phyloP scores from a whole-genome alignment of 2,888 invertebrate genomes.

The Barypeithes pellucidus region DNA sequence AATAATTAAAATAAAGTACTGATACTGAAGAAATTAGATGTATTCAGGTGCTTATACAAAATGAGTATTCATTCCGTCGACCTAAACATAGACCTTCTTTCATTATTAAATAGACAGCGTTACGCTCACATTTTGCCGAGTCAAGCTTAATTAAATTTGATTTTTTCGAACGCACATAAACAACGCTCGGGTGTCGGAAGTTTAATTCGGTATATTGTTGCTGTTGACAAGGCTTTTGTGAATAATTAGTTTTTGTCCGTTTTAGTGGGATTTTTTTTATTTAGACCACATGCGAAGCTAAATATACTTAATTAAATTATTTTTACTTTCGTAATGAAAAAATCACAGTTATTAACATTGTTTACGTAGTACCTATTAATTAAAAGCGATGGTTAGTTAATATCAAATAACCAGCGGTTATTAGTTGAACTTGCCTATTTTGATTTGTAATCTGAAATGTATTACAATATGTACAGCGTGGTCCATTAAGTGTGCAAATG shows the following conservation, averaged over 20 bases:
- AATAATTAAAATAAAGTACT: no score
- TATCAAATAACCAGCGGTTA: not conserved
- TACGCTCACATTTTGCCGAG: conserved; percentile 21
- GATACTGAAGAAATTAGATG: no score
- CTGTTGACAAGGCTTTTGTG: conserved; percentile 38
- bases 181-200: conserved; percentile 24
- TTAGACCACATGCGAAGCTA: conserved; percentile 32
- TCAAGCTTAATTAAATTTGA: conserved; percentile 30
- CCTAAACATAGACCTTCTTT: not conserved
- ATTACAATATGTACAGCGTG: no score
- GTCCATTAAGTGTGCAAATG: no score
- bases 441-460: no score
- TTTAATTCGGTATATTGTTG: conserved; percentile 41
- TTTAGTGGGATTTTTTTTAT: conserved; percentile 26
- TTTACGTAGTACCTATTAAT: not conserved
- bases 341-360: not conserved
- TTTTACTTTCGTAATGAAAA: conserved; percentile 22
- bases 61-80: no score
- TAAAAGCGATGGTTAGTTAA: not conserved
- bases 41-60: no score
- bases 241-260: conserved; percentile 39
- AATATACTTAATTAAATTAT: conserved; percentile 33
- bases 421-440: no score
- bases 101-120: conserved; percentile 14
- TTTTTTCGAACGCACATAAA: conserved; percentile 35